These are phyloP conservation scores for Triplophysa rosa DNA, from an alignment of 2,113 vertebrate genomes.

Conservation along the genomic window DNA sequence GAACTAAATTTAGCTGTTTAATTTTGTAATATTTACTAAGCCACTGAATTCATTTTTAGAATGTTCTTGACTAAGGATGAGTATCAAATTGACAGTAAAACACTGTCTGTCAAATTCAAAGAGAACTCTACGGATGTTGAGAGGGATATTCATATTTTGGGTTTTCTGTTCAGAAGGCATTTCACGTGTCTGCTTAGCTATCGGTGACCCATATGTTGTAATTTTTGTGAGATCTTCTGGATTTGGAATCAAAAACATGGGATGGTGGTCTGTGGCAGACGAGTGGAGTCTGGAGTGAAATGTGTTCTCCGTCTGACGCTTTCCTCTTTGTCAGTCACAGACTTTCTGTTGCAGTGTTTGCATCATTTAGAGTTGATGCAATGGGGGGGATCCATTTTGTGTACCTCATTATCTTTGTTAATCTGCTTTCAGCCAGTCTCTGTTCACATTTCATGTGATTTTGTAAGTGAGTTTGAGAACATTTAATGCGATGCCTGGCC, in stretches of 20 bases:
- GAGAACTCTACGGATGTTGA: not conserved
- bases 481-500: not conserved
- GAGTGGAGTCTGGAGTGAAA: not conserved
- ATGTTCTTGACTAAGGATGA: no score
- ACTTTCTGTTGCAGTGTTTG: not conserved
- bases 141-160: conserved; percentile 5
- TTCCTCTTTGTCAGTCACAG: not conserved
- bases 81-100: no score
- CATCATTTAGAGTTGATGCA: not conserved
- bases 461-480: not conserved
- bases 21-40: no score
- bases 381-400: not conserved
- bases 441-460: not conserved
- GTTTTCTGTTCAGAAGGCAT: conserved; percentile 8
- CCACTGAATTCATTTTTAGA: no score
- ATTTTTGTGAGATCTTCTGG: not conserved
- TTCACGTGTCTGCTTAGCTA: not conserved
- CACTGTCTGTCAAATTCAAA: not conserved
- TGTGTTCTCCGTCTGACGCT: not conserved
- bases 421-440: not conserved
- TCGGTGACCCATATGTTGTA: conserved; percentile 13
- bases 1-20: no score
- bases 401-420: not conserved
- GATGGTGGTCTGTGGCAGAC: not conserved
- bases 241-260: conserved; percentile 10